Conservation (phyloP, 2,113 vertebrate species). For the Puffinus mauretanicus region DNA sequence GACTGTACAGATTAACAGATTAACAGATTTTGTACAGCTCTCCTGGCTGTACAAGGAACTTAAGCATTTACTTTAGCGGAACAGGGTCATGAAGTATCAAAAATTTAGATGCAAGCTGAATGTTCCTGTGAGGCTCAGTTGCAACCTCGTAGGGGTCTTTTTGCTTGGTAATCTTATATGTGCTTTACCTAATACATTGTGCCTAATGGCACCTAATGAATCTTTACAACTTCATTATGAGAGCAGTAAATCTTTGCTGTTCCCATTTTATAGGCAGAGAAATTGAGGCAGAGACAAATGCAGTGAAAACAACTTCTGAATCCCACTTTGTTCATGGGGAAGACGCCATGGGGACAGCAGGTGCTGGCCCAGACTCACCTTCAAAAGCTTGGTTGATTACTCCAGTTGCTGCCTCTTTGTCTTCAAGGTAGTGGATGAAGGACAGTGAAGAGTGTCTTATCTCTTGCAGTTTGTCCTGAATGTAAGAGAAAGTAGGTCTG, state of each 20-base stretch:
- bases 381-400: constrained; percentile 70
- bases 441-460: constrained; percentile 45
- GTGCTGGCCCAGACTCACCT: constrained; percentile 43
- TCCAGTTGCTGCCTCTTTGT: background rate
- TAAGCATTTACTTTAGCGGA: background rate
- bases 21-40: too few relatives aligned
- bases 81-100: background rate
- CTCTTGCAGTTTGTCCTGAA: constrained; percentile 69
- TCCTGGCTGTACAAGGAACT: background rate
- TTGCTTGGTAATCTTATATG: background rate
- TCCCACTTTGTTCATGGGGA: background rate
- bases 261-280: background rate
- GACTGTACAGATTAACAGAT: too few relatives aligned
- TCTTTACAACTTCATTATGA: background rate
- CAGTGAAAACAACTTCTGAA: background rate
- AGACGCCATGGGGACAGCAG: background rate
- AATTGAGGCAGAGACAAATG: background rate
- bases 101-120: background rate
- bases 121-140: background rate
- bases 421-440: background rate
- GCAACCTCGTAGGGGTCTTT: background rate
- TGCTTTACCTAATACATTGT: background rate
- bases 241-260: background rate
- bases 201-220: background rate
- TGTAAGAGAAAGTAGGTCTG: constrained; percentile 66